phyloP scores from a whole-genome alignment of 2,888 invertebrate species.

The Scrobipalpa costella region DNA sequence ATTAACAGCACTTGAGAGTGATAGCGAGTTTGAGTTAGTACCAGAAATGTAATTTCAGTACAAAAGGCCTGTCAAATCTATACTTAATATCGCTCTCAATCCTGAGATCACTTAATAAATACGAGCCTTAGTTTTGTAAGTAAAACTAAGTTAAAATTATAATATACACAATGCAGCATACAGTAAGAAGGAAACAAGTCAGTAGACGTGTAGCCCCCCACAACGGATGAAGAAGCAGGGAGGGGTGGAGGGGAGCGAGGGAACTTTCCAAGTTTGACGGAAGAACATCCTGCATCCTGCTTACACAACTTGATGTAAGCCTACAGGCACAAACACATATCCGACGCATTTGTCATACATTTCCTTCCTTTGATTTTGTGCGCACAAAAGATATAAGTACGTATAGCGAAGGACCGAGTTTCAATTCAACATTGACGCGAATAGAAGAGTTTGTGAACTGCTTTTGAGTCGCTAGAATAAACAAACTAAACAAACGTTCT shows the following conservation, averaged over 20 bases:
- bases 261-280: slow-evolving; percentile 14
- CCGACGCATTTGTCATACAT: neutral
- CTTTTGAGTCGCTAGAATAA: too few species aligned
- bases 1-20: too few species aligned
- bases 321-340: slow-evolving; percentile 4
- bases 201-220: neutral
- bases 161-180: neutral
- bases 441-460: too few species aligned
- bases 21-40: too few species aligned
- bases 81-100: too few species aligned
- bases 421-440: too few species aligned
- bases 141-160: neutral
- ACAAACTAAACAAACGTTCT: too few species aligned
- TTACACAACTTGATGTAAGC: neutral
- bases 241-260: neutral
- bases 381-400: too few species aligned
- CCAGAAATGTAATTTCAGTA: too few species aligned
- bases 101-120: too few species aligned
- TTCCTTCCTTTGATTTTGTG: neutral
- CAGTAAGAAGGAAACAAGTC: neutral
- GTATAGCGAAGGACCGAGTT: too few species aligned
- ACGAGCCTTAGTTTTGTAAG: neutral
- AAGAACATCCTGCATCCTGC: slow-evolving; percentile 1
- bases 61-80: too few species aligned
- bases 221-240: neutral